These are phyloP conservation scores for Motacilla tschutschensis DNA, from an alignment of 2,113 vertebrate species.

Conservation along the genomic window DNA sequence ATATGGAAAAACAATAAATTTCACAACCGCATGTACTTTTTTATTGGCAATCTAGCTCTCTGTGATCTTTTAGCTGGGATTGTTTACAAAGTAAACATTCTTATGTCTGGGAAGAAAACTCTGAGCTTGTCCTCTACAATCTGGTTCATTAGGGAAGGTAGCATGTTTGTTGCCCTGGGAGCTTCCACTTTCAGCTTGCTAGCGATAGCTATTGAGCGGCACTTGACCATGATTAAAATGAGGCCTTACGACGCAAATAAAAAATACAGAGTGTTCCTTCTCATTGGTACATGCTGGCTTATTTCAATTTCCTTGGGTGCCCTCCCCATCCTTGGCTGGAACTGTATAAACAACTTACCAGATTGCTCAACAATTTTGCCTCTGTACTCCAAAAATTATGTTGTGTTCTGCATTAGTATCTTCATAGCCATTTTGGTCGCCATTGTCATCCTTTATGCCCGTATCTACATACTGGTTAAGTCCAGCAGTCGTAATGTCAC, in stretches of 20 bases:
- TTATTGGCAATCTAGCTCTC: constrained; percentile 94
- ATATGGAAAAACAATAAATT: constrained; percentile 95
- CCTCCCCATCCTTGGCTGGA: constrained; percentile 94
- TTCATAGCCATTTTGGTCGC: constrained; percentile 86
- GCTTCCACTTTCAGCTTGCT: constrained; percentile 93
- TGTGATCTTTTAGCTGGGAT: constrained; percentile 91
- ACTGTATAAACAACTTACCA: constrained; percentile 84
- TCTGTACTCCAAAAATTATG: constrained; percentile 91
- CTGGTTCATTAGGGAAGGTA: constrained; percentile 94
- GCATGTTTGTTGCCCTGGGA: constrained; percentile 90
- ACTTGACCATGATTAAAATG: constrained; percentile 99
- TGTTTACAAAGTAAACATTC: constrained; percentile 88
- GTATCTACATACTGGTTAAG: constrained; percentile 92
- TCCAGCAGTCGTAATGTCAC: constrained; percentile 91
- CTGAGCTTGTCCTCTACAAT: constrained; percentile 81
- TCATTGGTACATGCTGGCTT: constrained; percentile 93
- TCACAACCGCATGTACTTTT: constrained; percentile 97
- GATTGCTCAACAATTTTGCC: constrained; percentile 93
- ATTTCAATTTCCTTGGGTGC: constrained; percentile 85
- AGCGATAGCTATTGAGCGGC: constrained; percentile 93
- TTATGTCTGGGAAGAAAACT: constrained; percentile 90
- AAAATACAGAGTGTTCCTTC: constrained; percentile 91
- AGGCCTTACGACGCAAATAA: constrained; percentile 91
- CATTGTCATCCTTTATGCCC: constrained; percentile 87
- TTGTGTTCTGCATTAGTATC: constrained; percentile 90